A percentile compares a stretch with the other conserved stretches of the same genome.
These are phyloP conservation scores for Galendromus occidentalis DNA, from an alignment of 1,140 invertebrate genomes.

Conservation along the genomic window DNA sequence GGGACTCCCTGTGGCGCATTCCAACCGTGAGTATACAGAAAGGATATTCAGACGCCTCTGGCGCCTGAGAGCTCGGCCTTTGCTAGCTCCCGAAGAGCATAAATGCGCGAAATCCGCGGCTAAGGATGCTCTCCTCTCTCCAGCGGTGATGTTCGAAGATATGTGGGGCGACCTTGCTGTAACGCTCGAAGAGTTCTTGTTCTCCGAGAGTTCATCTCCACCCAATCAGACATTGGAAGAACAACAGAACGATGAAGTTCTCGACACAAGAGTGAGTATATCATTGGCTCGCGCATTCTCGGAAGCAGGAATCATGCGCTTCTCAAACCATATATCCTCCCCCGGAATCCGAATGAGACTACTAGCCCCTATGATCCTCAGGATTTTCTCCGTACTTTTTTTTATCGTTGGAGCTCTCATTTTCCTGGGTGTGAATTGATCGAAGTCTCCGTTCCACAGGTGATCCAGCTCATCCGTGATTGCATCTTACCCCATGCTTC, in stretches of 20 bases:
- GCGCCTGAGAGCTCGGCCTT: too few species aligned
- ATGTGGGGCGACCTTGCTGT: constrained; percentile 63
- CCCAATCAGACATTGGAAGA: constrained; percentile 51
- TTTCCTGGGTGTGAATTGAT: not conserved
- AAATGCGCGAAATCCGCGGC: too few species aligned
- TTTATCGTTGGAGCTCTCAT: too few species aligned
- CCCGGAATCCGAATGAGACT: too few species aligned
- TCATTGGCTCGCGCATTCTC: not conserved
- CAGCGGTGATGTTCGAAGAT: constrained; percentile 28
- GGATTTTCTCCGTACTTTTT: too few species aligned
- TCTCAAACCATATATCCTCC: too few species aligned
- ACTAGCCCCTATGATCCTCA: too few species aligned
- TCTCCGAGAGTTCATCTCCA: constrained; percentile 43
- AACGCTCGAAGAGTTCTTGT: constrained; percentile 74
- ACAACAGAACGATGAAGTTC: constrained; percentile 55
- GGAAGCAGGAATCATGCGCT: too few species aligned
- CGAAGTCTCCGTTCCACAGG: too few species aligned
- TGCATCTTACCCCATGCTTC: constrained; percentile 62
- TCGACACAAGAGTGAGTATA: constrained; percentile 43
- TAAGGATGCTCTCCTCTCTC: constrained; percentile 17
- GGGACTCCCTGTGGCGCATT: constrained; percentile 64
- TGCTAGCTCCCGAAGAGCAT: too few species aligned
- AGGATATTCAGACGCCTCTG: too few species aligned
- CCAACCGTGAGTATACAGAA: constrained; percentile 40
- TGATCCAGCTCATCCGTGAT: constrained; percentile 60